A percentile compares a stretch with the other conserved stretches of the same genome.
phyloP scores from a whole-genome alignment of 2,888 invertebrate genomes.

The Ectemnius lituratus region DNA sequence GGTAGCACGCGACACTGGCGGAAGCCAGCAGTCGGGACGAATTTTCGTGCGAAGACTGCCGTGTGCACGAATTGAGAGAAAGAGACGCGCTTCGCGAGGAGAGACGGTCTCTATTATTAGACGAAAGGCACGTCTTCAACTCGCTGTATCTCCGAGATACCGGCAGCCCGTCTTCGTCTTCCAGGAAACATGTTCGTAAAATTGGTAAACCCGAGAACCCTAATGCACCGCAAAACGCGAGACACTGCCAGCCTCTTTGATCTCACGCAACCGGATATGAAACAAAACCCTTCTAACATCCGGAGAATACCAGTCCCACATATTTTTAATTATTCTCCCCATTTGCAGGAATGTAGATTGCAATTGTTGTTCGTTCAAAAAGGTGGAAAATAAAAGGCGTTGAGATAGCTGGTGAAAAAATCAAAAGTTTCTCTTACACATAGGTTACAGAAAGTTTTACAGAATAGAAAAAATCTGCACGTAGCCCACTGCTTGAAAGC shows the following conservation, averaged over 20 bases:
- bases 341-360: no score
- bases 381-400: conserved; percentile 1
- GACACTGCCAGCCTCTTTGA: no score
- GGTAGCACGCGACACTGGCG: conserved; percentile 36
- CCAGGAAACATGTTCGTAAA: conserved; percentile 29
- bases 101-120: conserved; percentile 72
- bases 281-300: no score
- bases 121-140: conserved; percentile 64
- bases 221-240: not conserved
- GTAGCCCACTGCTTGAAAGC: not conserved
- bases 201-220: conserved; percentile 5
- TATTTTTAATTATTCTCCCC: no score
- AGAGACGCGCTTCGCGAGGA: conserved; percentile 60
- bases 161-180: conserved; percentile 36
- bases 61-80: conserved; percentile 32
- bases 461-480: not conserved
- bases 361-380: not conserved
- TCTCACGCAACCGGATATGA: no score
- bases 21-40: conserved; percentile 67
- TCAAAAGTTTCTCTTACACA: conserved; percentile 1
- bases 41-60: conserved; percentile 65
- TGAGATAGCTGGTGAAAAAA: conserved; percentile 3
- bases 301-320: no score
- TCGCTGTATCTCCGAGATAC: conserved; percentile 63
- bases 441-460: not conserved